Evolutionary conservation across 2,888 invertebrate species (phyloP), one percentile per base, ranked within the genome.

Genomic region (Scaptomyza reducta): DNA sequence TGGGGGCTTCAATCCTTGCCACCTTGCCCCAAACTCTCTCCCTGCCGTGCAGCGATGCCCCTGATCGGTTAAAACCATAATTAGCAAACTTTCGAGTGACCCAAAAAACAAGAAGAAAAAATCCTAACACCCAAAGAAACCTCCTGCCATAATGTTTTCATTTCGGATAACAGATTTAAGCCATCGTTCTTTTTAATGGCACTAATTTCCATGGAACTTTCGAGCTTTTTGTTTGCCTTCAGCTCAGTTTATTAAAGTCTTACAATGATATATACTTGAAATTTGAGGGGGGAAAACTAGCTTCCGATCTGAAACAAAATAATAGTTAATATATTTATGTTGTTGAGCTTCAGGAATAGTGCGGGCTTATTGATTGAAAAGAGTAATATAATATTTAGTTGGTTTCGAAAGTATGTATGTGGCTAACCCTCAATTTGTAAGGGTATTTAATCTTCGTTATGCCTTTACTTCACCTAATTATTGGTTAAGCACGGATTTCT

Each of bases 31-130:
- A 6, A 1, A 14, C 38, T 11, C 22, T 13, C 40, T 5, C 10
- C 1, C 16, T 27, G 18, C 31, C 40, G 60, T 38, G 27, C 71
- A 82, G 18, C 75, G 62, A 47, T 70, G 53, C 51, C 61, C 53
- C 84, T 65, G 65, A 80, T 81, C 85, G 79, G 81, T 81, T 80
- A 76, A 78, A 80, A 68, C 67, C 77, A 82, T 87, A 82, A 84
- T 79, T 87, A 84, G 76, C 60, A 45, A 87, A 87, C 77, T 87
- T 85, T 87, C 64, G 68, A 81, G 71, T 70, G 63, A 44, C 25
- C 54, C 56, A 31, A 74, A 56, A n/a, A 40, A 7, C 31, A 31
- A 31, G 5, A 27, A 27, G 27, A 27, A 31, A 3, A 22, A 14
- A 22, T n/a, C n/a, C n/a, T 7, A 38, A 38, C 6, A 14, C 14